Base-by-base conservation (phyloP, 2,888 invertebrate species). In the Pandemis cinnamomeana region DNA sequence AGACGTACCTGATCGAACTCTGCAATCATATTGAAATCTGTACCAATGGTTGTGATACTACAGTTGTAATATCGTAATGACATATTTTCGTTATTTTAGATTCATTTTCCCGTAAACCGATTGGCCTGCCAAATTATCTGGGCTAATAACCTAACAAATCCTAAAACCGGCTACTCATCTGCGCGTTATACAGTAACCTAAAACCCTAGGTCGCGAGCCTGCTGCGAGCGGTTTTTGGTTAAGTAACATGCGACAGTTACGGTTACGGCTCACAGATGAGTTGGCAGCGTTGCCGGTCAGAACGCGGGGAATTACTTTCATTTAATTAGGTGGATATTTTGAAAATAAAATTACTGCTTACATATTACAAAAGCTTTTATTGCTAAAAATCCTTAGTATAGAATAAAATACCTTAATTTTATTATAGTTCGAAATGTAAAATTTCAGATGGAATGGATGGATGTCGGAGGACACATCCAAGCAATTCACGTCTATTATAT, bases 351-450 rank as follows among this genome's bases (percentile, higher is more conserved):
- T 41, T 36, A 69, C 41, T 68, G 48, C 63, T 58, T 63, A 69
- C 48, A 69, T 63, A 72, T 48, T 72, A 72, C 63, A 72, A 72
- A 66, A 48, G 7, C 20, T 72, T 72, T 72, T 58, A 72, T 69
- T 72, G 7, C 55, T 48, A 68, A 63, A 11, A 48, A 27, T 51
- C 61, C 62, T 62, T 72, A 55, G 20, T 15, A 8, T 4, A n/a
- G 7, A 62, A 41, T 58, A 42, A 55, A 55, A 46, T 63, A 27
- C 13, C 48, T n/a, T 48, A 64, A 48, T 64, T 27, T 36, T 15
- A 64, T 44, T 41, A 2, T 62, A 64, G 5, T n/a, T 7, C 15
- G 41, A n/a, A 63, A 58, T 58, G 27, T 20, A 48, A 48, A 13
- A 11, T 46, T 64, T 46, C 10, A 63, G 10, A 44, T 63, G 27